A percentile compares a stretch with the other conserved stretches of the same genome.
These are phyloP conservation scores for Atopsyche davidsoni DNA, from an alignment of 1,140 invertebrate genomes.

Conservation along the genomic window DNA sequence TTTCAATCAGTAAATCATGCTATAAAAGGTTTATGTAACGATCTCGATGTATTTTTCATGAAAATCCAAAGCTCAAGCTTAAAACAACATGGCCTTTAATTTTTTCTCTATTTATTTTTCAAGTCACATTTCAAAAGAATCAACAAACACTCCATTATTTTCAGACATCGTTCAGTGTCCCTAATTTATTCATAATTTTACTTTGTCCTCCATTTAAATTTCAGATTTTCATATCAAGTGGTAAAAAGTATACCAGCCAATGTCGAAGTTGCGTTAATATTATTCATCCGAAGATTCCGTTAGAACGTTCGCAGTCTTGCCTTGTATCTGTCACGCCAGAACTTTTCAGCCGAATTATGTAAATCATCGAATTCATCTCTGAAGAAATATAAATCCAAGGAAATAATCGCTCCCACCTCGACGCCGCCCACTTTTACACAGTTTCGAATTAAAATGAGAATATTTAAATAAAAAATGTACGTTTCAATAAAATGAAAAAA, in stretches of 20 bases:
- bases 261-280: slow-evolving; percentile 30
- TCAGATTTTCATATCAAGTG: slow-evolving; percentile 27
- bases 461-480: too few species aligned
- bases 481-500: too few species aligned
- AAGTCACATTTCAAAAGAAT: slow-evolving; percentile 13
- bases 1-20: too few species aligned
- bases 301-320: slow-evolving; percentile 16
- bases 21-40: too few species aligned
- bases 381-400: too few species aligned
- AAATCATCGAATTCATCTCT: slow-evolving; percentile 27
- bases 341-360: slow-evolving; percentile 20
- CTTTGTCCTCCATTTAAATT: slow-evolving; percentile 27
- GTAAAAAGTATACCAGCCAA: slow-evolving; percentile 27
- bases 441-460: too few species aligned
- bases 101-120: too few species aligned
- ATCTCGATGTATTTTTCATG: too few species aligned
- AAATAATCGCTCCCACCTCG: too few species aligned
- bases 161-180: slow-evolving; percentile 8
- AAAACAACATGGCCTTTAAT: too few species aligned
- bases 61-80: too few species aligned
- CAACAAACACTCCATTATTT: slow-evolving; percentile 11
- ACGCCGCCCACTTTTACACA: too few species aligned
- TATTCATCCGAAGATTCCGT: slow-evolving; percentile 30
- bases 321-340: slow-evolving; percentile 10
- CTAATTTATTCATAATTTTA: slow-evolving; percentile 21